Conservation (phyloP, 2,113 vertebrate species). For the Echinops telfairi region DNA sequence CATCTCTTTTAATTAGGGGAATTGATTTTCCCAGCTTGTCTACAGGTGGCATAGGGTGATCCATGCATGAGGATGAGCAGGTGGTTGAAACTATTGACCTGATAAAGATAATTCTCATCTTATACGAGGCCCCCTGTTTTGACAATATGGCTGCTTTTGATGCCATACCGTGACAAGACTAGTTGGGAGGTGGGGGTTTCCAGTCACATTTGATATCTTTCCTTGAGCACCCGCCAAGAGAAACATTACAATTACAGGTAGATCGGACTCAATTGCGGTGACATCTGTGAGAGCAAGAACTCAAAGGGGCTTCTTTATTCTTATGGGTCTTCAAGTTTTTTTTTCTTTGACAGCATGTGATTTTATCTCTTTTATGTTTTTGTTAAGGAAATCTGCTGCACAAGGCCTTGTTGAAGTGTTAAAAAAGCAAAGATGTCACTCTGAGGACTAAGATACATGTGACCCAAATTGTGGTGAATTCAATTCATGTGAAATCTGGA, state of each 20-base stretch:
- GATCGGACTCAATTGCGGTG: not conserved
- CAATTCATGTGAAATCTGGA: too few relatives aligned
- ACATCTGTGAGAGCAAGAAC: not conserved
- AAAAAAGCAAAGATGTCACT: too few relatives aligned
- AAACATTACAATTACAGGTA: not conserved
- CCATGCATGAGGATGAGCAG: not conserved
- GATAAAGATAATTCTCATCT: not conserved
- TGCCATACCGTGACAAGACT: not conserved
- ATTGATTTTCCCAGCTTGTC: not conserved
- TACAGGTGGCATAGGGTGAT: not conserved
- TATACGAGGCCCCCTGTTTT: not conserved
- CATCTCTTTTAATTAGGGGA: conserved; percentile 1
- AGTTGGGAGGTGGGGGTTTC: not conserved
- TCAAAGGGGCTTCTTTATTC: not conserved
- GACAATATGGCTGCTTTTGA: not conserved
- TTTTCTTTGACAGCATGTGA: not conserved
- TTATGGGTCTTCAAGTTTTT: not conserved
- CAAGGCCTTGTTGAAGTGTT: too few relatives aligned
- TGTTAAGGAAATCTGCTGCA: too few relatives aligned
- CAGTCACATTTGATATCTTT: not conserved
- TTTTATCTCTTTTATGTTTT: not conserved
- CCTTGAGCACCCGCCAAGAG: not conserved
- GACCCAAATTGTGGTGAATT: too few relatives aligned
- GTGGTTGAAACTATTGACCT: conserved; percentile 17
- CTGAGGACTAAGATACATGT: too few relatives aligned